These are phyloP conservation scores for Paramormyrops hopkinsi DNA, from an alignment of 2,797 vertebrate species.

Conservation along the genomic window DNA sequence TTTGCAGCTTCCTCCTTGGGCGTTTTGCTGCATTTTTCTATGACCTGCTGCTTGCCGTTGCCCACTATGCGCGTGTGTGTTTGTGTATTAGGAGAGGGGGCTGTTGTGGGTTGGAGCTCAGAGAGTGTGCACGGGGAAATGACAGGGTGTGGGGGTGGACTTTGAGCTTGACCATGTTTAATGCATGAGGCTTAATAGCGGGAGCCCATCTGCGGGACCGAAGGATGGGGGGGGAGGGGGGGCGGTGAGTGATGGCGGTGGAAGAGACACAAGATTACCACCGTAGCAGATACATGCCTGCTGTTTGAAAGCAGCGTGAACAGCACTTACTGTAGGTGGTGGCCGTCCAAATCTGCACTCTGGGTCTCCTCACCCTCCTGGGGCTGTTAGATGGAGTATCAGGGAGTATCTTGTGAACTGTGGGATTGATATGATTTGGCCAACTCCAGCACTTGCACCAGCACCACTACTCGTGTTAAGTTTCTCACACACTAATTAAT, in stretches of 20 bases:
- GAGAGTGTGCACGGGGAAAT: background rate
- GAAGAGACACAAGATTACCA: background rate
- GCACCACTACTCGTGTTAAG: background rate
- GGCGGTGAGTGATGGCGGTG: background rate
- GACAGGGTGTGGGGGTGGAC: background rate
- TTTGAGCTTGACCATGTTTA: background rate
- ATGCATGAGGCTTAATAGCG: slow-evolving; percentile 8
- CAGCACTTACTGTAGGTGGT: background rate
- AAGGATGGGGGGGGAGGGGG: background rate
- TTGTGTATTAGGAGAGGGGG: background rate
- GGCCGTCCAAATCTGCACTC: background rate
- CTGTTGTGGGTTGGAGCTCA: background rate
- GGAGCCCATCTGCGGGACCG: slow-evolving; percentile 2
- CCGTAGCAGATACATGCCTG: background rate
- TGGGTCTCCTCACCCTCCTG: background rate
- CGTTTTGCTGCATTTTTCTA: background rate
- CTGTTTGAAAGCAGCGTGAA: background rate
- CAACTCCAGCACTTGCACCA: background rate
- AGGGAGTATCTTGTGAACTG: background rate
- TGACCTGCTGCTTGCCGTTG: background rate
- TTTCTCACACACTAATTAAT: background rate
- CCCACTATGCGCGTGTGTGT: background rate
- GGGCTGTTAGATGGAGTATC: background rate
- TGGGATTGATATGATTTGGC: background rate
- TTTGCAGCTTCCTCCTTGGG: background rate